Percentiles rank a stretch among this genome's conserved stretches.
These are phyloP conservation scores for Callimorpha dominula DNA, from an alignment of 2,888 invertebrate genomes.

Conservation along the genomic window DNA sequence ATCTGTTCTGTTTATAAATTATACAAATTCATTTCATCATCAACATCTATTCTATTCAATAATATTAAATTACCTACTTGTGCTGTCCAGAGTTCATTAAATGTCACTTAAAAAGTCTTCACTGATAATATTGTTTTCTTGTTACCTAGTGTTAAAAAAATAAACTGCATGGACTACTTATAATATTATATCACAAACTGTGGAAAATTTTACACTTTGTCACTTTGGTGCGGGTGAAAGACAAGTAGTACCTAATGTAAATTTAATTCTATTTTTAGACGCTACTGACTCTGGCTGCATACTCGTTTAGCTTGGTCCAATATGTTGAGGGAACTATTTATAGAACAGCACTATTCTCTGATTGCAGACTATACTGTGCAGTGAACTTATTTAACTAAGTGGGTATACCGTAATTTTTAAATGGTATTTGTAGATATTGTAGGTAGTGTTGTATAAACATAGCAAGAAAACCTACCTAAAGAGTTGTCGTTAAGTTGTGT, in stretches of 20 bases:
- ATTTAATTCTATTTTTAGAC: constrained; percentile 14
- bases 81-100: too few relatives aligned
- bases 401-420: neutral
- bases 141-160: too few relatives aligned
- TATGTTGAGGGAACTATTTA: constrained; percentile 3
- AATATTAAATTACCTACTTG: too few relatives aligned
- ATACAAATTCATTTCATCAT: too few relatives aligned
- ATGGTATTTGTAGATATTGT: neutral
- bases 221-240: constrained; percentile 2
- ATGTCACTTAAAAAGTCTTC: too few relatives aligned
- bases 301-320: constrained; percentile 2
- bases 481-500: neutral
- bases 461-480: neutral
- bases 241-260: neutral
- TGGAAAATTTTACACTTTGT: constrained; percentile 3
- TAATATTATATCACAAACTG: neutral
- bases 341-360: neutral
- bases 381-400: neutral
- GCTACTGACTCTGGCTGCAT: neutral
- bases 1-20: too few relatives aligned
- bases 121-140: too few relatives aligned
- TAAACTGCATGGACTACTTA: neutral
- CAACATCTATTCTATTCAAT: too few relatives aligned
- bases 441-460: neutral
- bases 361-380: neutral